Evolutionary conservation across 2,797 vertebrate species (phyloP).

Genomic region (Lagodon rhomboides): DNA sequence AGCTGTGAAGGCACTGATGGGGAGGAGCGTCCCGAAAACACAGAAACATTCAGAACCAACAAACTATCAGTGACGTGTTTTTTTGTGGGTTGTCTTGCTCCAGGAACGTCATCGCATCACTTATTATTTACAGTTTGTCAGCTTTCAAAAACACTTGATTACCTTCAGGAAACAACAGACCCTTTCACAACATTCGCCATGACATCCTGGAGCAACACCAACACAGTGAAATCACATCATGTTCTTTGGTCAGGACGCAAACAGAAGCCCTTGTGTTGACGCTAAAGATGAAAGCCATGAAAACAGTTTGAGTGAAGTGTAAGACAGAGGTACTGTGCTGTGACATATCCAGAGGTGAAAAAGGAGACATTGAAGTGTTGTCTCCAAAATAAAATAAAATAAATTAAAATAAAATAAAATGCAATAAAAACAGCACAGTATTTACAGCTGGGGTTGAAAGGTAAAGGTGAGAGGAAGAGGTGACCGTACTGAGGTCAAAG

Average conservation of each 20-base stretch:
- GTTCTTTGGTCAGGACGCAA: neutral
- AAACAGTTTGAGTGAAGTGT: neutral
- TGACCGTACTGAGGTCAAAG: constrained; percentile 24
- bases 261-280: constrained; percentile 30
- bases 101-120: no score
- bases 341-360: neutral
- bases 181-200: no score
- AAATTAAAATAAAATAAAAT: neutral
- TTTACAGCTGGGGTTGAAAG: constrained; percentile 19
- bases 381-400: neutral
- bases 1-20: constrained; percentile 81
- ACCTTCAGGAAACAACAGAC: no score
- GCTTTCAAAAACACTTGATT: no score
- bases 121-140: no score
- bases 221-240: no score
- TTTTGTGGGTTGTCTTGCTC: neutral
- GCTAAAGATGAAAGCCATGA: constrained; percentile 5
- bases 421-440: constrained; percentile 2
- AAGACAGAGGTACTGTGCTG: constrained; percentile 41
- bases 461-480: neutral
- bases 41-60: neutral
- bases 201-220: no score
- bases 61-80: neutral
- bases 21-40: constrained; percentile 33
- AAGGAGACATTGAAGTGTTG: constrained; percentile 3